Evolutionary conservation across 1,140 invertebrate species (phyloP).

Genomic region (Copidosoma floridanum): DNA sequence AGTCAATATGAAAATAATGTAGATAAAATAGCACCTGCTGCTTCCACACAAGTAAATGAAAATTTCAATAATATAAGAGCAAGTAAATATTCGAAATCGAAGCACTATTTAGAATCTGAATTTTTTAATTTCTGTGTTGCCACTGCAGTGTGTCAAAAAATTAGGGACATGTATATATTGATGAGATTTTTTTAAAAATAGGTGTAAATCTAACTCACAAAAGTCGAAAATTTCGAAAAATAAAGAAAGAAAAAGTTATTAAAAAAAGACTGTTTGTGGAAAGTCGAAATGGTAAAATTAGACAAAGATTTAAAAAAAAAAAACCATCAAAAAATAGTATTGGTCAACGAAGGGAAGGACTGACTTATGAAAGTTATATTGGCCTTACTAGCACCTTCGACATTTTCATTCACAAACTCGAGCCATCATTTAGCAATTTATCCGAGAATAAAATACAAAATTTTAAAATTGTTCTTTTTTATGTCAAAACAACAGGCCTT

Average conservation of each 20-base stretch:
- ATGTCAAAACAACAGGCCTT: too few species aligned
- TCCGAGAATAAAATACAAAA: too few species aligned
- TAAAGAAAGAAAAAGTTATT: background rate
- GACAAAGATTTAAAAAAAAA: background rate
- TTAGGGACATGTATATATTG: background rate
- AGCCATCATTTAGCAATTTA: too few species aligned
- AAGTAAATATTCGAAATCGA: conserved; percentile 14
- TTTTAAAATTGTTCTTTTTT: too few species aligned
- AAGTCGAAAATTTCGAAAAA: background rate
- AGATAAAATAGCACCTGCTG: conserved; percentile 22
- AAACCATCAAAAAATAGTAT: background rate
- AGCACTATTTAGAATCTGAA: conserved; percentile 13
- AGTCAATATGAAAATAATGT: conserved; percentile 2
- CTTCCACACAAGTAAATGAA: conserved; percentile 27
- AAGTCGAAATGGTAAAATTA: background rate
- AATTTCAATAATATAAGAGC: conserved; percentile 15
- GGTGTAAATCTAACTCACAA: background rate
- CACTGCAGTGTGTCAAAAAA: background rate
- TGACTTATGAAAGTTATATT: background rate
- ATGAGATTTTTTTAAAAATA: background rate
- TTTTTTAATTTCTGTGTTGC: background rate
- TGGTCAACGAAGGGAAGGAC: background rate
- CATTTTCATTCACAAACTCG: too few species aligned
- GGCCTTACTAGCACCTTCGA: too few species aligned
- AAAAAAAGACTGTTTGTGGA: background rate